Evolutionary conservation across 1,140 invertebrate genomes (phyloP), one percentile per base, ranked within the genome.

Genomic region (Apis cerana): DNA sequence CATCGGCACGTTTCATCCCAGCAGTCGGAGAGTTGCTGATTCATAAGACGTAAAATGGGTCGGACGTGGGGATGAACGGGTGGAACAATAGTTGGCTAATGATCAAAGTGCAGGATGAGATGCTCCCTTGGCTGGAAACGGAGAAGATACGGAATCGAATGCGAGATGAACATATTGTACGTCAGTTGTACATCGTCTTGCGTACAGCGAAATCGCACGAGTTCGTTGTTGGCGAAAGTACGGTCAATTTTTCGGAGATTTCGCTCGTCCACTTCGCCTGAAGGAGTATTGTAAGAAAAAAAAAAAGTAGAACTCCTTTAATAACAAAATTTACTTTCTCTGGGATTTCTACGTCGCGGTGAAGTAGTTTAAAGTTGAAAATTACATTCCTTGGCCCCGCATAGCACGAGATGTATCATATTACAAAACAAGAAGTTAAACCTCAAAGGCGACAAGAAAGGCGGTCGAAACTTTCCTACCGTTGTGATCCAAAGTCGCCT

Each of bases 61-160:
- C 87, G 88, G 88, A 86, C 68, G 80, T 75, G 75, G 75, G 33
- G 86, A 88, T 83, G 86, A 88, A 77, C 79, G 56, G 64, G 27
- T 78, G 87, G 88, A 85, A 89, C 88, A 89, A 89, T 89, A 58
- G 87, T 21, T 75, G 77, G 76, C 88, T 89, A 89, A 89, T 88
- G 88, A 89, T 81, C 81, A 86, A 82, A 89, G 84, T 84, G 87
- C 81, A 76, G 77, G n/a, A 23, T 76, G 76, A 81, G 84, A 74
- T 74, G 75, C 74, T 74, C 56, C n/a, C 33, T 15, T 15, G 68
- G 43, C 27, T 65, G 70, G 59, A 82, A 43, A 85, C 71, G 23
- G 33, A 75, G 81, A 88, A 80, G 87, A 77, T 62, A 50, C 33
- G n/a, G 54, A 88, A 80, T 58, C 72, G 54, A 85, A 71, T 58